A percentile compares a stretch with the other conserved stretches of the same genome.
Evolutionary conservation across 2,113 vertebrate genomes (phyloP).

Genomic region (Heptranchias perlo): DNA sequence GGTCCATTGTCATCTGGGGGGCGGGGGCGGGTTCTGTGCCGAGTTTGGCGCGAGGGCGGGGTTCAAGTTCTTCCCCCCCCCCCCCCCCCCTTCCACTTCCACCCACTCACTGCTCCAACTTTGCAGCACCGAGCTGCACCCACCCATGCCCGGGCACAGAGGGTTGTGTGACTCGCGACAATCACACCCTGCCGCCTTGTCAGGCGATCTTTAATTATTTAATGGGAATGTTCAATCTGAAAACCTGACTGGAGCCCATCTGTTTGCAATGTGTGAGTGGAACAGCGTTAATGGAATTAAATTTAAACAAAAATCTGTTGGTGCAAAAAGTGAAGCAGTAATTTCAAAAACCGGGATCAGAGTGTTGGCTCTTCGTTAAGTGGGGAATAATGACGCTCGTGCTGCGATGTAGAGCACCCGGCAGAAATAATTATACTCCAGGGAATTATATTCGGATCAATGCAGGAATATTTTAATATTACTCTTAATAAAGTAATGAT

Average conservation of each 20-base stretch:
- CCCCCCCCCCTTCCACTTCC: too few relatives aligned
- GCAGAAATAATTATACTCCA: constrained; percentile 18
- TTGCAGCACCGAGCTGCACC: not conserved
- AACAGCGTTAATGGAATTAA: not conserved
- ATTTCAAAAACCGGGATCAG: not conserved
- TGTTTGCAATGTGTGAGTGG: not conserved
- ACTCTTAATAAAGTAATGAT: not conserved
- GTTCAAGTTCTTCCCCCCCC: too few relatives aligned
- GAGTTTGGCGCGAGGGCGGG: too few relatives aligned
- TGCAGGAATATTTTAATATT: constrained; percentile 5
- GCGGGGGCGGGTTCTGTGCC: too few relatives aligned
- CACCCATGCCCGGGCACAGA: not conserved
- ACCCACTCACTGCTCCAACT: too few relatives aligned
- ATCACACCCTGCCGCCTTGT: not conserved
- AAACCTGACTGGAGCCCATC: not conserved
- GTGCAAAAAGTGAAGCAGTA: not conserved
- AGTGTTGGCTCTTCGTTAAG: not conserved
- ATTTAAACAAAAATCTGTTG: not conserved
- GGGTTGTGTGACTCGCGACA: not conserved
- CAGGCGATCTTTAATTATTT: not conserved
- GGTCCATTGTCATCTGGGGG: not conserved
- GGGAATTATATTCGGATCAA: not conserved
- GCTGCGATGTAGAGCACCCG: not conserved
- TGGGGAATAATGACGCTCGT: not conserved
- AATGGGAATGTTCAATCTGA: not conserved